Evolutionary conservation across 2,888 invertebrate species (phyloP).

Genomic region (Balanococcus diminutus): DNA sequence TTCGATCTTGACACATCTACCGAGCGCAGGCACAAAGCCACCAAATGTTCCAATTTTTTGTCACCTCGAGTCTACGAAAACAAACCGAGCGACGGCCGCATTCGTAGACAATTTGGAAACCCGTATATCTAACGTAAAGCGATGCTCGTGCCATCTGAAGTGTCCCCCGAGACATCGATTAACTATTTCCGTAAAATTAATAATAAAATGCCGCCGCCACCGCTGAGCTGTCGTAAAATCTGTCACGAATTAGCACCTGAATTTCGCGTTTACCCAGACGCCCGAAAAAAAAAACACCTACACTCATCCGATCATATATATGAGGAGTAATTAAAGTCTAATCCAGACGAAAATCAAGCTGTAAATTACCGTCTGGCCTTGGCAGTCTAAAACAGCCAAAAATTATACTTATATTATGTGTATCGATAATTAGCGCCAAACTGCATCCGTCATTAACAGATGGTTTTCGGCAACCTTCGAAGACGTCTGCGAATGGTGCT

Average conservation of each 20-base stretch:
- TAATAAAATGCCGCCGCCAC: not conserved
- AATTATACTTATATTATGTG: too few relatives aligned
- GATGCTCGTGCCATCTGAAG: conserved; percentile 34
- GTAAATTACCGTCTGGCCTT: conserved; percentile 43
- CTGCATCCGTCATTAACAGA: conserved; percentile 49
- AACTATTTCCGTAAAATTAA: conserved; percentile 36
- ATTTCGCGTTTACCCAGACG: not conserved
- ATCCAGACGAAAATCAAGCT: conserved; percentile 36
- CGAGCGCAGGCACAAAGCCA: not conserved
- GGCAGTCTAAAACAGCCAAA: not conserved
- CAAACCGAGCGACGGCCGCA: not conserved
- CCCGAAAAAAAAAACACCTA: not conserved
- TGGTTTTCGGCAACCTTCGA: conserved; percentile 48
- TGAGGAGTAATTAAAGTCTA: conserved; percentile 38
- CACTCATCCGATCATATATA: conserved; percentile 38
- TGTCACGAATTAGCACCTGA: conserved; percentile 8
- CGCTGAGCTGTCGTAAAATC: conserved; percentile 21
- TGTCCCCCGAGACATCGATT: not conserved
- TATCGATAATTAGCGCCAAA: conserved; percentile 45
- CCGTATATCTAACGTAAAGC: not conserved
- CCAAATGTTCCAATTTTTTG: conserved; percentile 20
- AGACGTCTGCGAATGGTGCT: not conserved
- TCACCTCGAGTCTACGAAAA: not conserved
- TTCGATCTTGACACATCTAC: too few relatives aligned
- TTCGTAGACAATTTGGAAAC: conserved; percentile 4